Percentiles rank a stretch among this genome's conserved stretches.
Evolutionary conservation across 2,888 invertebrate genomes (phyloP).

Genomic region (Sminthurides aquaticus): DNA sequence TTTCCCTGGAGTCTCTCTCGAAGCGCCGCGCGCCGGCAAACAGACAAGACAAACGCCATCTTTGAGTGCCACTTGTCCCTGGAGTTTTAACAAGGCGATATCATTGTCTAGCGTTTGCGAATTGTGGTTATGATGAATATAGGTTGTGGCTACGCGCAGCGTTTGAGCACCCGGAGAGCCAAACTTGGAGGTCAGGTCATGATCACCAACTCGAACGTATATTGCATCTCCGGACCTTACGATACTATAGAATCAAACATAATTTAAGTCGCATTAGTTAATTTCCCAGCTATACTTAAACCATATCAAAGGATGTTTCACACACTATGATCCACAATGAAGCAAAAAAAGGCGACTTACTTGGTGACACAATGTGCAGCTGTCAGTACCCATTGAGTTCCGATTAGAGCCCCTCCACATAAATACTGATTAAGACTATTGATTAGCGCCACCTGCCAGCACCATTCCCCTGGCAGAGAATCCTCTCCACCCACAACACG

Average conservation of each 20-base stretch:
- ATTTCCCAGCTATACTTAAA: too few relatives aligned
- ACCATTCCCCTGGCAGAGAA: slow-evolving; percentile 86
- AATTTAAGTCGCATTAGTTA: too few relatives aligned
- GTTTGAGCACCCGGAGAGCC: slow-evolving; percentile 89
- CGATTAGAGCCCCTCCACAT: slow-evolving; percentile 86
- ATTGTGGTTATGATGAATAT: slow-evolving; percentile 92
- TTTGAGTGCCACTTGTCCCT: slow-evolving; percentile 77
- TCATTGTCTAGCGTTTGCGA: slow-evolving; percentile 90
- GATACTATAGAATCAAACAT: slow-evolving; percentile 55
- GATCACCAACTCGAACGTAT: slow-evolving; percentile 86
- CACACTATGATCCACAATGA: too few relatives aligned
- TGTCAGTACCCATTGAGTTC: slow-evolving; percentile 82
- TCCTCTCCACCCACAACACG: slow-evolving; percentile 85
- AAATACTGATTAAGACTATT: slow-evolving; percentile 88
- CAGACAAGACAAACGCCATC: slow-evolving; percentile 81
- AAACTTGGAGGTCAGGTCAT: slow-evolving; percentile 80
- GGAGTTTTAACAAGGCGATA: slow-evolving; percentile 80
- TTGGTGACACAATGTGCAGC: slow-evolving; percentile 91
- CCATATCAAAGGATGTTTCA: too few relatives aligned
- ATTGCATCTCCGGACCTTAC: slow-evolving; percentile 89
- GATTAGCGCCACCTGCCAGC: slow-evolving; percentile 89
- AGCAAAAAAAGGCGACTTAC: slow-evolving; percentile 53
- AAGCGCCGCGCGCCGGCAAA: slow-evolving; percentile 78
- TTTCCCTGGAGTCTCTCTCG: slow-evolving; percentile 74
- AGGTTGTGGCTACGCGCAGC: slow-evolving; percentile 80